Evolutionary conservation across 2,888 invertebrate genomes (phyloP), one percentile per base, ranked within the genome.

Genomic region (Drosophila quinaria): DNA sequence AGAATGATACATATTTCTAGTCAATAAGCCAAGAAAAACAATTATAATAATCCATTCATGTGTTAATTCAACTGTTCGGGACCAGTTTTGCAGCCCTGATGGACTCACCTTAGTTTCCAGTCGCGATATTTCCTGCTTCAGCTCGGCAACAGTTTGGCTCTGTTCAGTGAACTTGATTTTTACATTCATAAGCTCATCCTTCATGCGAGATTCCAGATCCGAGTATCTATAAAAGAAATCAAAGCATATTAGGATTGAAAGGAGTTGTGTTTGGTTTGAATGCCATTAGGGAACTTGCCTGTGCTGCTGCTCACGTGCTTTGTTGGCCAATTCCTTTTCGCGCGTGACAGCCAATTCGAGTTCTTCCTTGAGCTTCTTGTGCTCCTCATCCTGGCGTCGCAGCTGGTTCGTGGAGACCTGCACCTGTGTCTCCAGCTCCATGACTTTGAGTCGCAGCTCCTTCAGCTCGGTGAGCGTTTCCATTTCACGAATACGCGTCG

Each of bases 361-460:
- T 70, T 95, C 95, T 70, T 97, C 97, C 46, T 96, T 95, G 60
- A 98, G 93, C 87, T 95, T 95, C 89, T 97, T 96, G 84, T 97
- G 96, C 90, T 98, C 98, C 70, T 98, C 98, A 89, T 99, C 99
- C 92, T 98, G 98, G 10, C 99, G 94, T 41, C 97, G 94, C 73
- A 97, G 92, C 92, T 97, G 97, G 92, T 97, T 97, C 25, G 97
- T 97, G 70, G 97, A 96, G 1, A 97, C 97, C 92, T 97, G 97
- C 47, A 97, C 97, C 92, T 98, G 98, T 1, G 99, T 98, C 93
- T 99, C 99, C 52, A 99, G 94, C 93, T 99, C 99, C 99, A 99
- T 97, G 0, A 96, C 95, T 94, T 98, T 98, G 70, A 99, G 95
- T 89, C 98, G 95, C 80, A 98, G 94, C 92, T 99, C 98, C 93